These are phyloP conservation scores for Dysdera silvatica DNA, from an alignment of 1,140 invertebrate genomes.

Conservation along the genomic window DNA sequence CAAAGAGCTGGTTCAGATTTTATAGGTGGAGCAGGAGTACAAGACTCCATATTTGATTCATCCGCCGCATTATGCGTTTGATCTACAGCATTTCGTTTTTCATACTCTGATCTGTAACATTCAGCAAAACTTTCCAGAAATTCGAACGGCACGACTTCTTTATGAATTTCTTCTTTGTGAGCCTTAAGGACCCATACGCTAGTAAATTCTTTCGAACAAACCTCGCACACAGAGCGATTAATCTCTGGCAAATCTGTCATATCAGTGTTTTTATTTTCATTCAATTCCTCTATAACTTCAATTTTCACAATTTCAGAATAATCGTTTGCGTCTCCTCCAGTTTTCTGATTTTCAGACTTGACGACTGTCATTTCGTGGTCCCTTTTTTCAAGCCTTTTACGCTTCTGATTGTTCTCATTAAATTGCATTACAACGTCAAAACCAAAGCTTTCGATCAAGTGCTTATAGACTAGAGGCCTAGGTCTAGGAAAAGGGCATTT, in stretches of 20 bases:
- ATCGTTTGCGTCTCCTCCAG: constrained; percentile 26
- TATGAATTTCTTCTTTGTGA: constrained; percentile 91
- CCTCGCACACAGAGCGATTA: constrained; percentile 68
- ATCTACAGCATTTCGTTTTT: constrained; percentile 53
- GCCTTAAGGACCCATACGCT: constrained; percentile 92
- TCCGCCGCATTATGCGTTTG: background rate
- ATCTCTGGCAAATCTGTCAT: constrained; percentile 52
- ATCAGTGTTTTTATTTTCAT: constrained; percentile 20
- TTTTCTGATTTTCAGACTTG: constrained; percentile 17
- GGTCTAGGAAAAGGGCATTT: constrained; percentile 27
- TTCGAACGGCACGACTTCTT: constrained; percentile 77
- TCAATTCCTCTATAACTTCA: constrained; percentile 26
- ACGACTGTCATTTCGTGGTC: constrained; percentile 33
- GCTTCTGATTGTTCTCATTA: constrained; percentile 73
- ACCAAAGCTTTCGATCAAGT: constrained; percentile 82
- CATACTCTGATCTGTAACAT: constrained; percentile 75
- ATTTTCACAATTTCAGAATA: constrained; percentile 30
- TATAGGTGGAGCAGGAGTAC: constrained; percentile 7
- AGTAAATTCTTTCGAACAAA: constrained; percentile 88
- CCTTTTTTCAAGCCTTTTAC: constrained; percentile 23
- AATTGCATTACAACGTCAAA: constrained; percentile 95
- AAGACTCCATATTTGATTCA: constrained; percentile 14
- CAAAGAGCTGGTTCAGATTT: constrained; percentile 16
- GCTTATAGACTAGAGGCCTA: constrained; percentile 57
- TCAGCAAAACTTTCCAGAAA: constrained; percentile 85